Evolutionary conservation across 2,797 vertebrate species (phyloP).

Genomic region (Pseudomugil tenellus): DNA sequence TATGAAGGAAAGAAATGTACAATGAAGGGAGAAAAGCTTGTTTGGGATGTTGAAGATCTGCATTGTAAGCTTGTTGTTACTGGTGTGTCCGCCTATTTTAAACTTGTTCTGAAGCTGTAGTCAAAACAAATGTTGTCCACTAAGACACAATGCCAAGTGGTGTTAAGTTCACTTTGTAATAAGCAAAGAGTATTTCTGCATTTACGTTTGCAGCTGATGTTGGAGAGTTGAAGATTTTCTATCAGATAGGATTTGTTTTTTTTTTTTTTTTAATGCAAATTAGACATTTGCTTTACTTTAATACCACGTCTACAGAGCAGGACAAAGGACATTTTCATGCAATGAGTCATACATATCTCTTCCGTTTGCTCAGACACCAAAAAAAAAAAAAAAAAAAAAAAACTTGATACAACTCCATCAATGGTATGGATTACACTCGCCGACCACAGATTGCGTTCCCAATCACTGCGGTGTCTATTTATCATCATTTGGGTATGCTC

Average conservation of each 20-base stretch:
- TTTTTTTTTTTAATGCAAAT: not conserved
- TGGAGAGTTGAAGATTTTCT: not conserved
- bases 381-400: slow-evolving; percentile 15
- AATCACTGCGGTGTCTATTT: slow-evolving; percentile 79
- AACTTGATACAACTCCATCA: slow-evolving; percentile 36
- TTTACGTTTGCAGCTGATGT: not conserved
- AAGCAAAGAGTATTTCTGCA: not conserved
- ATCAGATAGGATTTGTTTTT: not conserved
- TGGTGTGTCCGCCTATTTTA: too few species aligned
- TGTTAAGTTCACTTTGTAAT: not conserved
- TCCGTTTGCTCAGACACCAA: not conserved
- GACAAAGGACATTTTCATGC: slow-evolving; percentile 2
- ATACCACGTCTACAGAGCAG: slow-evolving; percentile 5
- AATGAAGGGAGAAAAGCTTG: not conserved
- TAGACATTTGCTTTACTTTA: slow-evolving; percentile 9
- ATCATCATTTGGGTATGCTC: slow-evolving; percentile 85
- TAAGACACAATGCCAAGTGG: not conserved
- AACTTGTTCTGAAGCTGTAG: not conserved
- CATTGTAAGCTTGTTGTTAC: not conserved
- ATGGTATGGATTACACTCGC: slow-evolving; percentile 62
- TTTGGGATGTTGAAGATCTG: not conserved
- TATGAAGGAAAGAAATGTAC: not conserved
- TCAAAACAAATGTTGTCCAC: not conserved
- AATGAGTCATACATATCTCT: slow-evolving; percentile 11
- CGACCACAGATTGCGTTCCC: slow-evolving; percentile 70